Evolutionary conservation across 2,113 vertebrate species (phyloP).

Genomic region (Proteles cristata): DNA sequence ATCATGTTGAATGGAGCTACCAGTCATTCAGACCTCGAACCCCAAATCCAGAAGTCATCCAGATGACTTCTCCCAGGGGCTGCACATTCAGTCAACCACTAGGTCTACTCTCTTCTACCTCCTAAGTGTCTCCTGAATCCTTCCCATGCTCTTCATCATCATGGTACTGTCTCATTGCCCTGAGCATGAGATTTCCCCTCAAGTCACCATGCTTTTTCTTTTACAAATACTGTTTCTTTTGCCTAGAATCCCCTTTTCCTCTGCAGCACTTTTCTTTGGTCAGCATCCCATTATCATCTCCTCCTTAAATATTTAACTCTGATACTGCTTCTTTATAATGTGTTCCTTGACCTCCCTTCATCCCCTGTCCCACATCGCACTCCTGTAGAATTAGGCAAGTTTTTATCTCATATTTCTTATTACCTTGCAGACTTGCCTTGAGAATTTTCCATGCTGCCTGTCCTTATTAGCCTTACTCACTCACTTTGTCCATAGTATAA

Average conservation of each 20-base stretch:
- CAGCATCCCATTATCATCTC: background rate
- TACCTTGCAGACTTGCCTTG: background rate
- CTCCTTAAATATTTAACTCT: background rate
- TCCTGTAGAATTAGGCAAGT: background rate
- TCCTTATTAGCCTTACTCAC: background rate
- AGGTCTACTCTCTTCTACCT: background rate
- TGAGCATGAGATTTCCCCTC: background rate
- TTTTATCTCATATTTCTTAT: background rate
- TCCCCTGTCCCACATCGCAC: background rate
- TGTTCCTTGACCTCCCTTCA: background rate
- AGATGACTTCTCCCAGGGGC: background rate
- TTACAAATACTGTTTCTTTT: background rate
- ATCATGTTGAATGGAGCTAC: background rate
- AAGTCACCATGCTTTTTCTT: background rate
- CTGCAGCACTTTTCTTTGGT: background rate
- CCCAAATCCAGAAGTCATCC: background rate
- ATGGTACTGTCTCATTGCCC: background rate
- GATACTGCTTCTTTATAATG: background rate
- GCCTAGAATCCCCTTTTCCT: background rate
- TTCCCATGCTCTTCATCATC: no score
- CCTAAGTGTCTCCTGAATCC: background rate
- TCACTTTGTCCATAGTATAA: background rate
- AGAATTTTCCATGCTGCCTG: background rate
- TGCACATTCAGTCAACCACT: accelerated
- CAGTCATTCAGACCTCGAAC: background rate